phyloP scores from a whole-genome alignment of 2,888 invertebrate genomes.

The Acronicta psi region DNA sequence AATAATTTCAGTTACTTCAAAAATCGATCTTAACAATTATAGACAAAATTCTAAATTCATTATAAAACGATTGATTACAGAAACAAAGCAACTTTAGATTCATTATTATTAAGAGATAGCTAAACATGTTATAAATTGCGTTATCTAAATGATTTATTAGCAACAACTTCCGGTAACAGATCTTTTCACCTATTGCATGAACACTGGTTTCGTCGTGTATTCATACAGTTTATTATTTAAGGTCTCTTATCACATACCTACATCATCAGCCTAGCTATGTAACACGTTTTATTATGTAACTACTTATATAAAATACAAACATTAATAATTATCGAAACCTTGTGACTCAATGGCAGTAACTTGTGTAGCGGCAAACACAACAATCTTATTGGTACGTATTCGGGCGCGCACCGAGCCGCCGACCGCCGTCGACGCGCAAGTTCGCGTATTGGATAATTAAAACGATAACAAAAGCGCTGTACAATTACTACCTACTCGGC shows the following conservation, averaged over 20 bases:
- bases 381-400: constrained; percentile 10
- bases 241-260: constrained; percentile 50
- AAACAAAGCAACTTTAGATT: constrained; percentile 46
- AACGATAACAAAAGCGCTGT: constrained; percentile 63
- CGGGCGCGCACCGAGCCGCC: constrained; percentile 1
- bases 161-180: constrained; percentile 13
- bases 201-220: constrained; percentile 12
- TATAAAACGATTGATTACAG: constrained; percentile 48
- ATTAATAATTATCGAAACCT: constrained; percentile 35
- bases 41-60: constrained; percentile 32
- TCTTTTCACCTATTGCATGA: constrained; percentile 8
- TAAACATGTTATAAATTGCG: constrained; percentile 38
- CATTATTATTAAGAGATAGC: constrained; percentile 32
- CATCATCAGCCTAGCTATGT: constrained; percentile 55
- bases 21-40: constrained; percentile 19
- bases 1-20: constrained; percentile 31
- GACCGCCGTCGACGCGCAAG: constrained; percentile 8
- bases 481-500: constrained; percentile 68
- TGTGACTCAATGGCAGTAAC: constrained; percentile 48
- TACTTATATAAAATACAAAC: constrained; percentile 44
- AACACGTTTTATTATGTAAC: constrained; percentile 57
- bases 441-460: constrained; percentile 51
- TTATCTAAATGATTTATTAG: constrained; percentile 28
- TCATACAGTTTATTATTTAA: constrained; percentile 42
- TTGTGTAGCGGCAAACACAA: constrained; percentile 27